Evolutionary conservation across 2,888 invertebrate species (phyloP).

Genomic region (Heliconius sara): DNA sequence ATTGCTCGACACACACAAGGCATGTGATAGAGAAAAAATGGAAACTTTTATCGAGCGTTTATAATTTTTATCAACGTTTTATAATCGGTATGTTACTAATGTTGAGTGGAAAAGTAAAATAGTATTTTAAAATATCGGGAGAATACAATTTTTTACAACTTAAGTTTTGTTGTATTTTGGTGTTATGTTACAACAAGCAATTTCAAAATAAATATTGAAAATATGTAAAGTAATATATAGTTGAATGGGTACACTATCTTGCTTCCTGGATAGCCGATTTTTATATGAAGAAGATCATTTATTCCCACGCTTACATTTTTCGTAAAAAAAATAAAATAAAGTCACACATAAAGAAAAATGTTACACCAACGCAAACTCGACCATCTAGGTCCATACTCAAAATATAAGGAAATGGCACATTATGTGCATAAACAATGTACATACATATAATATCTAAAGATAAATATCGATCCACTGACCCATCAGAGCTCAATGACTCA

Average conservation of each 20-base stretch:
- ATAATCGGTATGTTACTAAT: not conserved
- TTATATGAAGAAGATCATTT: not conserved
- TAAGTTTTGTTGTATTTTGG: too few relatives aligned
- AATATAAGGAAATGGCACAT: not conserved
- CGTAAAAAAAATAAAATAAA: too few relatives aligned
- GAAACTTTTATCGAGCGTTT: constrained; percentile 1
- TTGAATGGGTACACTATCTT: not conserved
- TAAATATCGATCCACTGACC: not conserved
- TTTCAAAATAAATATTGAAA: not conserved
- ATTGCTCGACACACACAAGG: constrained; percentile 19
- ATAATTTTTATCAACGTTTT: too few relatives aligned
- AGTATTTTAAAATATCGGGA: too few relatives aligned
- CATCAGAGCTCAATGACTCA: not conserved
- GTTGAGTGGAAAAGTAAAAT: too few relatives aligned
- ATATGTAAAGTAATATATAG: not conserved
- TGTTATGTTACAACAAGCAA: not conserved
- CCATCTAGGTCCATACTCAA: not conserved
- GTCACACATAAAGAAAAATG: too few relatives aligned
- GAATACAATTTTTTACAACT: too few relatives aligned
- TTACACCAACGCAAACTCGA: not conserved
- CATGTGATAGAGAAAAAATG: constrained; percentile 12
- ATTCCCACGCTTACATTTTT: not conserved
- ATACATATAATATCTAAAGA: not conserved
- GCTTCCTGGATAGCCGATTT: too few relatives aligned
- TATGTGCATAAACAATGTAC: not conserved